Conservation (phyloP, 2,113 vertebrate species). For the Heteronetta atricapilla region DNA sequence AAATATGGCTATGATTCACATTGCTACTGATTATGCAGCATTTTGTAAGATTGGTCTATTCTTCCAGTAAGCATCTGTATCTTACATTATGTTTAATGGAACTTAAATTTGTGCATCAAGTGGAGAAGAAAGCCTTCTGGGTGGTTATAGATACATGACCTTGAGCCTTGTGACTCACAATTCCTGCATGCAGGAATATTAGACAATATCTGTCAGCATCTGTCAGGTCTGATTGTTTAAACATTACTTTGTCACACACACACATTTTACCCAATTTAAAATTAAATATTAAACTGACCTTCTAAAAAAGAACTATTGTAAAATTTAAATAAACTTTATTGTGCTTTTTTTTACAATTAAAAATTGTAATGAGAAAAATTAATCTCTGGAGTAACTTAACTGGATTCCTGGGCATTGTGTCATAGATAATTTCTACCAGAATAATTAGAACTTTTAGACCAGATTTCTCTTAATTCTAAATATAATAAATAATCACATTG, state of each 20-base stretch:
- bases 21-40: background rate
- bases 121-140: constrained; percentile 47
- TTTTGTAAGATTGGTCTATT: constrained; percentile 31
- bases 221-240: constrained; percentile 40
- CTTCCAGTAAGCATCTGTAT: constrained; percentile 32
- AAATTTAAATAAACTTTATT: constrained; percentile 46
- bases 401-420: background rate
- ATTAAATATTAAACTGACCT: constrained; percentile 51
- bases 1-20: background rate
- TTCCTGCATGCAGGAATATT: constrained; percentile 20
- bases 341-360: constrained; percentile 18
- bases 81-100: constrained; percentile 45
- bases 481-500: constrained; percentile 45
- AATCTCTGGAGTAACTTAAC: constrained; percentile 10
- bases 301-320: background rate
- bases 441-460: constrained; percentile 29
- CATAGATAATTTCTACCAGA: constrained; percentile 5
- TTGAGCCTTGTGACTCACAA: constrained; percentile 32
- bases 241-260: background rate
- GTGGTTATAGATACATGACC: constrained; percentile 27
- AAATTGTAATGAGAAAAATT: constrained; percentile 28
- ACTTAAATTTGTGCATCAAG: constrained; percentile 43
- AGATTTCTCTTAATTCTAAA: constrained; percentile 30
- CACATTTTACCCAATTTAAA: background rate
- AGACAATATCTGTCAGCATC: constrained; percentile 38